These are phyloP conservation scores for Scaptomyza caliginosa DNA, from an alignment of 2,888 invertebrate species.

Conservation along the genomic window DNA sequence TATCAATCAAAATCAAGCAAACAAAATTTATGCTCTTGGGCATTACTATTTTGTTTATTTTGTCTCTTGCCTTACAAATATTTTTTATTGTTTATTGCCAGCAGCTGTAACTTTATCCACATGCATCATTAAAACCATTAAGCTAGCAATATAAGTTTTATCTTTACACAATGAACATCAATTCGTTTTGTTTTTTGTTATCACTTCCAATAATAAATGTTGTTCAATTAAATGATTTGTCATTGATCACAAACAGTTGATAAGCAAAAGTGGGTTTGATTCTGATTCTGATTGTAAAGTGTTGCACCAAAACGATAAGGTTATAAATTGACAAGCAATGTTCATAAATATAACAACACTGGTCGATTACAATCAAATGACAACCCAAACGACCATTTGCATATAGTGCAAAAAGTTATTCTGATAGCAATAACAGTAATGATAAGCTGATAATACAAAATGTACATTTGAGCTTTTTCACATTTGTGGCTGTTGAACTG, in stretches of 20 bases:
- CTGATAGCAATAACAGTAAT: conserved; percentile 5
- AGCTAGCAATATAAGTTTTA: neutral
- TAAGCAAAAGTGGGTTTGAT: conserved; percentile 1
- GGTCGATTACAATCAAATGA: conserved; percentile 5
- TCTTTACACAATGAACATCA: neutral
- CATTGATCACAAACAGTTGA: conserved; percentile 14
- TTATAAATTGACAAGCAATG: conserved; percentile 32
- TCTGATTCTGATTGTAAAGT: neutral
- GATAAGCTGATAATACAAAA: neutral
- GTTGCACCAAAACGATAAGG: conserved; percentile 1
- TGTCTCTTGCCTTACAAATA: neutral
- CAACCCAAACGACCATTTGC: conserved; percentile 1
- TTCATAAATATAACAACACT: conserved; percentile 8
- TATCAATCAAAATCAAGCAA: neutral
- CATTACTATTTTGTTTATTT: neutral
- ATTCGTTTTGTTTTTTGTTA: neutral
- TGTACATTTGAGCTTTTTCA: neutral
- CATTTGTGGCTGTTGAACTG: neutral
- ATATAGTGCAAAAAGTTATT: conserved; percentile 4
- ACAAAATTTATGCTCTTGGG: neutral
- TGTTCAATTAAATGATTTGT: conserved; percentile 9
- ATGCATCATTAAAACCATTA: neutral
- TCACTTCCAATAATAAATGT: neutral
- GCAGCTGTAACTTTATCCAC: neutral
- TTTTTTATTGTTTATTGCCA: neutral